phyloP scores from a whole-genome alignment of 2,888 invertebrate species.

The Pandemis cinnamomeana region DNA sequence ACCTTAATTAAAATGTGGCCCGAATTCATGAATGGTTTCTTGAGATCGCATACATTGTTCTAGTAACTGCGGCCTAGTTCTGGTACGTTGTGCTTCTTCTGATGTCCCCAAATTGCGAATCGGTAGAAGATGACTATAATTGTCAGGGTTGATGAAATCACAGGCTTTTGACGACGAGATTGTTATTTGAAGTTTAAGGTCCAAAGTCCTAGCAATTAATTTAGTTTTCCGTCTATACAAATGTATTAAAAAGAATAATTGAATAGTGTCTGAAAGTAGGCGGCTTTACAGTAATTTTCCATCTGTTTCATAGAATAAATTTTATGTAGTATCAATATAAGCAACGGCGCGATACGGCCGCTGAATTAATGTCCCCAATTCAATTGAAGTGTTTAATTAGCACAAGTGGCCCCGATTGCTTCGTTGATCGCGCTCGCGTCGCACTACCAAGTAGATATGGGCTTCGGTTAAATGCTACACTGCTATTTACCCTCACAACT shows the following conservation, averaged over 20 bases:
- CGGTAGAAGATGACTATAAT: background rate
- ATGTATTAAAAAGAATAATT: background rate
- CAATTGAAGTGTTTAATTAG: constrained; percentile 84
- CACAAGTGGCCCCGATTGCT: constrained; percentile 84
- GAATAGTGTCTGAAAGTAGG: background rate
- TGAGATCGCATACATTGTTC: constrained; percentile 10
- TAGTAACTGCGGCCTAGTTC: constrained; percentile 19
- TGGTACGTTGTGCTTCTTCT: constrained; percentile 37
- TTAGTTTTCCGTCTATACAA: no score
- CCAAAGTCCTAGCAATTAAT: no score
- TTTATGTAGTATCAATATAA: constrained; percentile 60
- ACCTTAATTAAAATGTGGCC: constrained; percentile 43
- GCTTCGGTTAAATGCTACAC: background rate
- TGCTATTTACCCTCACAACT: background rate
- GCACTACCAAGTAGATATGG: constrained; percentile 54
- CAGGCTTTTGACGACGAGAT: background rate
- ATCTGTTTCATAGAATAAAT: constrained; percentile 21
- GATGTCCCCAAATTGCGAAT: constrained; percentile 8
- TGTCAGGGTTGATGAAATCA: background rate
- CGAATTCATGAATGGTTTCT: constrained; percentile 34
- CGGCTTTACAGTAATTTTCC: constrained; percentile 31
- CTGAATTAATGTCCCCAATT: constrained; percentile 83
- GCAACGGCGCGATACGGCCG: constrained; percentile 66
- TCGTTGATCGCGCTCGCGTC: constrained; percentile 73
- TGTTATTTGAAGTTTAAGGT: background rate